Conservation (phyloP, 2,888 invertebrate genomes). For the Euphydryas editha region DNA sequence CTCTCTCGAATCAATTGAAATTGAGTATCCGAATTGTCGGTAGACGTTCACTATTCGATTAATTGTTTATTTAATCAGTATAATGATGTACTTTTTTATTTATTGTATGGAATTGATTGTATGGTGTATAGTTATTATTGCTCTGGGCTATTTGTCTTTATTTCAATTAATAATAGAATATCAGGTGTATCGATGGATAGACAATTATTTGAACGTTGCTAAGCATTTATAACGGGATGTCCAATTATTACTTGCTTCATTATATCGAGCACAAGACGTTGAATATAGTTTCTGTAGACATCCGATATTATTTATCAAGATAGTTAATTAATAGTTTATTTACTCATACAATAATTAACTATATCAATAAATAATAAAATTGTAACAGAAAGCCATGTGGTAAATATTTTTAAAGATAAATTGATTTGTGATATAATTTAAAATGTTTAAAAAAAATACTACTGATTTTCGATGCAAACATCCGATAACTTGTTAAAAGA, state of each 20-base stretch:
- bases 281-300: slow-evolving; percentile 1
- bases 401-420: not conserved
- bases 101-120: not conserved
- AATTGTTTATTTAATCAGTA: slow-evolving; percentile 1
- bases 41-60: slow-evolving; percentile 12
- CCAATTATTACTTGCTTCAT: slow-evolving; percentile 11
- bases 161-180: not conserved
- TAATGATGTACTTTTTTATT: slow-evolving; percentile 1
- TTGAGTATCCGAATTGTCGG: slow-evolving; percentile 24
- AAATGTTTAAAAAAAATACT: too few species aligned
- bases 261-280: slow-evolving; percentile 4
- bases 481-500: too few species aligned
- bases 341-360: not conserved
- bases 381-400: not conserved
- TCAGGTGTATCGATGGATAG: not conserved
- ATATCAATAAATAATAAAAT: not conserved
- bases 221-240: not conserved
- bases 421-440: not conserved
- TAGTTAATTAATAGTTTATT: not conserved
- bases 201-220: not conserved
- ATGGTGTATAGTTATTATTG: not conserved
- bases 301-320: not conserved
- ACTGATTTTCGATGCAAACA: too few species aligned
- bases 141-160: not conserved
- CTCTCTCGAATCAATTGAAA: slow-evolving; percentile 74